phyloP scores from a whole-genome alignment of 2,797 vertebrate species.

The Neosilurus mollespiculum region DNA sequence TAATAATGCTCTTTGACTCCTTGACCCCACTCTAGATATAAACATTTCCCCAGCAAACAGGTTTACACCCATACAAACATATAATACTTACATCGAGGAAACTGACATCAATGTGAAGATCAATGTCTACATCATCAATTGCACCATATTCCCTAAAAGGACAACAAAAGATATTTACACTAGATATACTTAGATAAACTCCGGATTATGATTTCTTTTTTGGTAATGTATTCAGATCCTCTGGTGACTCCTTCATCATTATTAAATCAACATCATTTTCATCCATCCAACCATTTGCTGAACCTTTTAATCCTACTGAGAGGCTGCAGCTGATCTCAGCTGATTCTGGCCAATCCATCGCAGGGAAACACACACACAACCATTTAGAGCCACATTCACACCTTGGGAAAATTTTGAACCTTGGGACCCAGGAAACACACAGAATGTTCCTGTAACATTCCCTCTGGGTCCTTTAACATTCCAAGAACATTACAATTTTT shows the following conservation, averaged over 20 bases:
- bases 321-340: too few relatives aligned
- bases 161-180: conserved; percentile 55
- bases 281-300: too few relatives aligned
- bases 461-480: too few relatives aligned
- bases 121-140: conserved; percentile 91
- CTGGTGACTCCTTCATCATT: not conserved
- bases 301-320: too few relatives aligned
- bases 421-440: too few relatives aligned
- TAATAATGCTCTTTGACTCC: not conserved
- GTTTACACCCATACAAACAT: not conserved
- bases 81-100: conserved; percentile 89
- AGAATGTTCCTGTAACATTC: too few relatives aligned
- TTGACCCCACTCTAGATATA: not conserved
- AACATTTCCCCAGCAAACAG: not conserved
- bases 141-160: conserved; percentile 87
- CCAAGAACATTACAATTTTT: too few relatives aligned
- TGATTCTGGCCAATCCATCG: too few relatives aligned
- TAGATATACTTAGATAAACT: not conserved
- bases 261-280: not conserved
- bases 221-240: not conserved
- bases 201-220: not conserved
- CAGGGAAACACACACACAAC: too few relatives aligned
- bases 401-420: too few relatives aligned
- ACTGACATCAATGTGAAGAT: conserved; percentile 88
- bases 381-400: too few relatives aligned